Evolutionary conservation across 1,140 invertebrate genomes (phyloP).

Genomic region (Oryzaephilus surinamensis): DNA sequence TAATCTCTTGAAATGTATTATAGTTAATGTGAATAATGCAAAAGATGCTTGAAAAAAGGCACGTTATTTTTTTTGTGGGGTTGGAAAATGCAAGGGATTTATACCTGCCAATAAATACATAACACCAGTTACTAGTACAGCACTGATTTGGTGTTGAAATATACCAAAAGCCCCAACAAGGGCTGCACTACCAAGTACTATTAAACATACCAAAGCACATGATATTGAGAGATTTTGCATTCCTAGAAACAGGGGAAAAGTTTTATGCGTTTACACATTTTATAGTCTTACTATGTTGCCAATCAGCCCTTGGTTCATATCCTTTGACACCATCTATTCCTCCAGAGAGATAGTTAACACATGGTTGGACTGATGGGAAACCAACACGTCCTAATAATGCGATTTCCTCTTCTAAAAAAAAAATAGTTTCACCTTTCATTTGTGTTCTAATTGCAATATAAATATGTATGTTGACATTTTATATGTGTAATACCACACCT

Average conservation of each 20-base stretch:
- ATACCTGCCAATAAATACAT: conserved; percentile 83
- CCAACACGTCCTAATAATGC: conserved; percentile 50
- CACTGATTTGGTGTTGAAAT: conserved; percentile 77
- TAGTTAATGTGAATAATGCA: conserved; percentile 77
- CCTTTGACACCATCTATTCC: conserved; percentile 46
- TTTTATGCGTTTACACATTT: not conserved
- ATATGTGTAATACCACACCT: no score
- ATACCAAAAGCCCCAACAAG: conserved; percentile 76
- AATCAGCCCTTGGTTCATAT: conserved; percentile 61
- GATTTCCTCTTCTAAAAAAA: conserved; percentile 57
- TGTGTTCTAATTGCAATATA: no score
- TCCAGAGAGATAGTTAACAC: conserved; percentile 68
- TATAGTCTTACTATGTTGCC: conserved; percentile 66
- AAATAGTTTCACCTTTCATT: not conserved
- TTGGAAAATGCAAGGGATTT: no score
- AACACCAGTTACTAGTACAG: conserved; percentile 79
- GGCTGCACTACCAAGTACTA: conserved; percentile 70
- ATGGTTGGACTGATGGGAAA: conserved; percentile 56
- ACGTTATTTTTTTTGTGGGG: not conserved
- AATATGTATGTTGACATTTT: no score
- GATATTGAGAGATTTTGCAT: conserved; percentile 91
- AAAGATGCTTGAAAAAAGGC: conserved; percentile 60
- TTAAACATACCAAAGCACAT: conserved; percentile 79
- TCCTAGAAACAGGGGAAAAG: conserved; percentile 42
- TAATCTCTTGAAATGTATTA: conserved; percentile 78